Percentiles rank a stretch among this genome's conserved stretches.
phyloP scores from a whole-genome alignment of 2,113 vertebrate genomes.

The Todiramphus saurophagus region DNA sequence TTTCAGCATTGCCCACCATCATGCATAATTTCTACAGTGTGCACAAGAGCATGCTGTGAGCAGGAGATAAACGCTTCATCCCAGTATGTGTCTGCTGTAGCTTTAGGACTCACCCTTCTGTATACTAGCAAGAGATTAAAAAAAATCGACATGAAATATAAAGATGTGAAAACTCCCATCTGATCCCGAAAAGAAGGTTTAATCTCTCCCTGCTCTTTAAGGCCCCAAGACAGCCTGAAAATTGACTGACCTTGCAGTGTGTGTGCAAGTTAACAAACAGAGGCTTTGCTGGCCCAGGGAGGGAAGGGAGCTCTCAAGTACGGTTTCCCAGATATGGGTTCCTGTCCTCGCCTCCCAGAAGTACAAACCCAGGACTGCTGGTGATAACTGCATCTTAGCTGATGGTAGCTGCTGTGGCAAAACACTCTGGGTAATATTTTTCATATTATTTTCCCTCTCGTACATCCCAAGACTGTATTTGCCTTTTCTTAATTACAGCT shows the following conservation, averaged over 20 bases:
- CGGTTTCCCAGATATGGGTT: background rate
- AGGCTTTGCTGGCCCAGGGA: background rate
- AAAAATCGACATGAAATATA: background rate
- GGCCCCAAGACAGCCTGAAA: background rate
- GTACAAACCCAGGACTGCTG: background rate
- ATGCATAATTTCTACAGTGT: background rate
- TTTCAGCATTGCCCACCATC: background rate
- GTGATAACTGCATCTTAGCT: background rate
- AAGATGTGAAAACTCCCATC: background rate
- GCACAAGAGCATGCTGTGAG: background rate
- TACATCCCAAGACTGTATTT: background rate
- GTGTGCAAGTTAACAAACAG: background rate
- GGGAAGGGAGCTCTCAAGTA: background rate
- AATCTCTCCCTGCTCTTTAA: background rate
- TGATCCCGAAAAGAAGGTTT: slow-evolving; percentile 6
- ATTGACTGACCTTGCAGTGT: background rate
- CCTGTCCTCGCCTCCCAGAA: background rate
- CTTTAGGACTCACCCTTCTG: background rate
- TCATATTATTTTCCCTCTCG: background rate
- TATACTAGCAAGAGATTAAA: background rate
- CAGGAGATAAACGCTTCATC: background rate
- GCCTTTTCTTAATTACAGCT: slow-evolving; percentile 32
- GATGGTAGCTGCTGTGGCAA: background rate
- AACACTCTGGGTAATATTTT: background rate
- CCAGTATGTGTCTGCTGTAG: background rate